Conservation (phyloP, 2,888 invertebrate species). For the Aspidiotus destructor region DNA sequence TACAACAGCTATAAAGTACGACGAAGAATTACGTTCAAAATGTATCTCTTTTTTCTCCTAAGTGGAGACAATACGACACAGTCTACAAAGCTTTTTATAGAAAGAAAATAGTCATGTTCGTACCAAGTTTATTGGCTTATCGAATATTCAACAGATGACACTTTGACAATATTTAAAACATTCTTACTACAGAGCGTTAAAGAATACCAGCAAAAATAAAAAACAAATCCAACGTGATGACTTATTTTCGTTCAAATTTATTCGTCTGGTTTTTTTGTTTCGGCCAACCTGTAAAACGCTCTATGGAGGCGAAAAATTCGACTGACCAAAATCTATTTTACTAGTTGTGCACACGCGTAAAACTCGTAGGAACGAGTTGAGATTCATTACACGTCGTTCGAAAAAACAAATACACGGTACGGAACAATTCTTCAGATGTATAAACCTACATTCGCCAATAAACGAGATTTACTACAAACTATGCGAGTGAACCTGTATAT, state of each 20-base stretch:
- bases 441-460: conserved; percentile 2
- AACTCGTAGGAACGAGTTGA: background rate
- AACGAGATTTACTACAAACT: background rate
- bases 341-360: background rate
- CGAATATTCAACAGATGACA: conserved; percentile 4
- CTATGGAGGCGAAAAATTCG: background rate
- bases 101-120: background rate
- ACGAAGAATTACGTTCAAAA: too few relatives aligned
- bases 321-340: background rate
- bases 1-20: too few relatives aligned
- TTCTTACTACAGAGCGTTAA: too few relatives aligned
- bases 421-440: background rate
- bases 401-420: background rate
- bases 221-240: background rate
- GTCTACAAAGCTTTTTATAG: too few relatives aligned
- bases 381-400: background rate
- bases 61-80: too few relatives aligned
- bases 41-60: too few relatives aligned
- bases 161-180: background rate
- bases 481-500: conserved; percentile 1
- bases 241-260: background rate
- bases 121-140: background rate
- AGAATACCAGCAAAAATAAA: background rate
- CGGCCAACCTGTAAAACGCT: background rate
- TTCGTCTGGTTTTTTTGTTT: background rate